Evolutionary conservation across 2,797 vertebrate species (phyloP).

Genomic region (Melopsittacus undulatus): DNA sequence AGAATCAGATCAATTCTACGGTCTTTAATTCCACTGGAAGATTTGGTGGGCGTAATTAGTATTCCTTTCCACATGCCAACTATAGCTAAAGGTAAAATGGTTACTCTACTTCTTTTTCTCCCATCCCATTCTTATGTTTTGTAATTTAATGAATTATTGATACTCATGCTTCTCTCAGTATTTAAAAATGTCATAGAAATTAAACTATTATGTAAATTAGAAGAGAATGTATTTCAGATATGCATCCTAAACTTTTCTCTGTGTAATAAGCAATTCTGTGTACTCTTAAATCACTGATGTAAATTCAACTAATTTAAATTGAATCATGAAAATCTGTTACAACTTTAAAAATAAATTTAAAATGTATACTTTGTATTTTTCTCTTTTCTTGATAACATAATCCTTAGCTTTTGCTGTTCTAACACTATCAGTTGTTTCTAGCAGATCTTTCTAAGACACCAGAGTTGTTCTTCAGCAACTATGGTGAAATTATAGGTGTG

Average conservation of each 20-base stretch:
- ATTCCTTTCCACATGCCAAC: constrained; percentile 94
- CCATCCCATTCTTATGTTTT: background rate
- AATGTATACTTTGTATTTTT: background rate
- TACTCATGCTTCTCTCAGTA: background rate
- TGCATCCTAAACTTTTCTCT: background rate
- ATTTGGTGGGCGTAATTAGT: constrained; percentile 95
- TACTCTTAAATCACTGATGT: background rate
- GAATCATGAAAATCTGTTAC: background rate
- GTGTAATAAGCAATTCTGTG: background rate
- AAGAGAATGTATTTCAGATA: background rate
- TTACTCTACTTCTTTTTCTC: background rate
- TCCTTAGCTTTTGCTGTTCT: background rate
- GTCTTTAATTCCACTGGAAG: constrained; percentile 92
- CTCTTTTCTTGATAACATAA: background rate
- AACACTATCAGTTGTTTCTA: background rate
- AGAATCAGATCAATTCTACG: constrained; percentile 93
- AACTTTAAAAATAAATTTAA: background rate
- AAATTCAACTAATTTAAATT: background rate
- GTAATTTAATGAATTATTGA: background rate
- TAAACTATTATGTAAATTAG: background rate
- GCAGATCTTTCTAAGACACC: constrained; percentile 1
- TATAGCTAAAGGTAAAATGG: constrained; percentile 86
- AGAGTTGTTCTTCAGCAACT: constrained; percentile 35
- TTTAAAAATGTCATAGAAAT: background rate
- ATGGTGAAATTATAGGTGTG: background rate